phyloP scores from a whole-genome alignment of 2,113 vertebrate genomes.

The Passer domesticus region DNA sequence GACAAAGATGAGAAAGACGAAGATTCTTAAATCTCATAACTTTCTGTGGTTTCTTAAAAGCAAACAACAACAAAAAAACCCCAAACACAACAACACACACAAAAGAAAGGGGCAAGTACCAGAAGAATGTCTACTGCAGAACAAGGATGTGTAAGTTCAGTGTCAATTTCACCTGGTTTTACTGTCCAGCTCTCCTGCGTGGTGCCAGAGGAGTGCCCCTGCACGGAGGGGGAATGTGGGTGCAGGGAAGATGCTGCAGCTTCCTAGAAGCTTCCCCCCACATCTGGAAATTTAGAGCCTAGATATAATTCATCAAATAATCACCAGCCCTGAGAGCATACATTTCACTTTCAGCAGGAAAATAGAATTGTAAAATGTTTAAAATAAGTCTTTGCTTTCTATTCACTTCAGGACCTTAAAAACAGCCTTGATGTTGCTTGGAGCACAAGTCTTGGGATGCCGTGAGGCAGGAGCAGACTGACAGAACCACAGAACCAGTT shows the following conservation, averaged over 20 bases:
- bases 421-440: neutral
- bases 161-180: neutral
- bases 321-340: neutral
- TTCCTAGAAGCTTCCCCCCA: neutral
- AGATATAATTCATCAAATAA: neutral
- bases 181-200: fast-evolving
- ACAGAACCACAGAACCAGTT: neutral
- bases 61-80: neutral
- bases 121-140: neutral
- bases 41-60: constrained; percentile 8
- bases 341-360: neutral
- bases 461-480: neutral
- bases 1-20: neutral
- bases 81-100: neutral
- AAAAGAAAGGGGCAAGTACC: neutral
- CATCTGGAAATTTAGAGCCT: neutral
- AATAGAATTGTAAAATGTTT: neutral
- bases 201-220: neutral
- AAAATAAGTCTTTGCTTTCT: neutral
- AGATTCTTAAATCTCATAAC: neutral
- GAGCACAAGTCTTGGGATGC: too few relatives aligned
- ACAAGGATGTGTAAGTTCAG: neutral
- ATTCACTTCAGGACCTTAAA: neutral
- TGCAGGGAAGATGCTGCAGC: neutral
- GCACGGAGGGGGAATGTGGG: neutral